phyloP scores from a whole-genome alignment of 2,888 invertebrate genomes.

The Ophion obscuratus region DNA sequence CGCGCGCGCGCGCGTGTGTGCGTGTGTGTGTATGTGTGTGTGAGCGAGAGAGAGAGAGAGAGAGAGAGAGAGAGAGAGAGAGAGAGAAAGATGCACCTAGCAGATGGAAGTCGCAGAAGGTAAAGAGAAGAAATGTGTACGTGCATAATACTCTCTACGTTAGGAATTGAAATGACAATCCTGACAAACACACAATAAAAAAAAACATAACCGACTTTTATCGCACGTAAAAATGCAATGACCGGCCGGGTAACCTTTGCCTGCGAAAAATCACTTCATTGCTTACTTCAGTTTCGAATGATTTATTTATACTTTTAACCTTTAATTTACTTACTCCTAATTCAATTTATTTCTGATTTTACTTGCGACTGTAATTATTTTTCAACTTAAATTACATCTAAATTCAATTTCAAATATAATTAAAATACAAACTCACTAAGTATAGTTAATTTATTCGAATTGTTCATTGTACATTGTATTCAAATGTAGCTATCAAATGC shows the following conservation, averaged over 20 bases:
- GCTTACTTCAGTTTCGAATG: not conserved
- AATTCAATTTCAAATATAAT: not conserved
- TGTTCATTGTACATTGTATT: not conserved
- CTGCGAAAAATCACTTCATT: not conserved
- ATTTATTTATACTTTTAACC: not conserved
- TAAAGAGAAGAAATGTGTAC: not conserved
- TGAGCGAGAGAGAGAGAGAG: too few relatives aligned
- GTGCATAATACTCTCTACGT: not conserved
- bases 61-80: too few relatives aligned
- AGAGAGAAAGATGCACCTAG: conserved; percentile 7
- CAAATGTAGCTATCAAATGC: not conserved
- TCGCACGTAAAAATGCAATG: not conserved
- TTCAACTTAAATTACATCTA: not conserved
- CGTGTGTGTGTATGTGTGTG: too few relatives aligned
- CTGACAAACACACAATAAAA: not conserved
- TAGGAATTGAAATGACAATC: not conserved
- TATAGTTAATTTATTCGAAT: not conserved
- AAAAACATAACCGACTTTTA: not conserved
- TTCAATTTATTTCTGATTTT: not conserved
- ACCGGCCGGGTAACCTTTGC: not conserved
- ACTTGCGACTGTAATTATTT: not conserved
- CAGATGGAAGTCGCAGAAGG: not conserved
- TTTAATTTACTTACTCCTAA: not conserved
- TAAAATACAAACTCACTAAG: not conserved
- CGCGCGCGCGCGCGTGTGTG: too few relatives aligned